Evolutionary conservation across 1,140 invertebrate species (phyloP).

Genomic region (Pristionchus pacificus): DNA sequence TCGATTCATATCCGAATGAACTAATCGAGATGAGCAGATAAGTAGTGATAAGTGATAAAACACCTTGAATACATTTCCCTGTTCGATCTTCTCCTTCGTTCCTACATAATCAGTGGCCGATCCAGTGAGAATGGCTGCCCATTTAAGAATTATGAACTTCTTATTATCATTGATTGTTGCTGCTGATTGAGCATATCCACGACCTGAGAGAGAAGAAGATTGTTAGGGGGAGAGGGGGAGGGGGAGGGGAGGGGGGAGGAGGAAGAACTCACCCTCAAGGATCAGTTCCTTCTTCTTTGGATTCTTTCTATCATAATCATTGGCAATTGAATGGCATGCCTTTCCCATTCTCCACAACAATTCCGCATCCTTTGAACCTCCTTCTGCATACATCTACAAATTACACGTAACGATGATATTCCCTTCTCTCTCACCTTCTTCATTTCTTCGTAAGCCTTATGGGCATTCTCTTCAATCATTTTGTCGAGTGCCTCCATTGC

Average conservation of each 20-base stretch:
- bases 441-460: not conserved
- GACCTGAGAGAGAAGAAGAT: not conserved
- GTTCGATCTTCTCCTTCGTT: conserved; percentile 59
- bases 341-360: not conserved
- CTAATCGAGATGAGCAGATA: too few species aligned
- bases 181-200: not conserved
- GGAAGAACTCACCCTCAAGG: not conserved
- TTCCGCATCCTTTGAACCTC: not conserved
- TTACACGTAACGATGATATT: not conserved
- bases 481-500: not conserved
- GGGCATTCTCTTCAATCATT: not conserved
- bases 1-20: too few species aligned
- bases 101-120: conserved; percentile 46
- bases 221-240: not conserved
- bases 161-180: not conserved
- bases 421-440: not conserved
- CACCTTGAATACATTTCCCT: conserved; percentile 58
- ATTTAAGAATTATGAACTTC: conserved; percentile 30
- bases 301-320: not conserved
- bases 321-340: not conserved
- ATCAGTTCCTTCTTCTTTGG: not conserved
- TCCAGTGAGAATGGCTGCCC: conserved; percentile 44
- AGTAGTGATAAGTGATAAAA: not conserved
- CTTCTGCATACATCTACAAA: not conserved
- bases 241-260: not conserved